Base-by-base conservation (phyloP, 1,140 invertebrate genomes). In the Polyergus mexicanus region DNA sequence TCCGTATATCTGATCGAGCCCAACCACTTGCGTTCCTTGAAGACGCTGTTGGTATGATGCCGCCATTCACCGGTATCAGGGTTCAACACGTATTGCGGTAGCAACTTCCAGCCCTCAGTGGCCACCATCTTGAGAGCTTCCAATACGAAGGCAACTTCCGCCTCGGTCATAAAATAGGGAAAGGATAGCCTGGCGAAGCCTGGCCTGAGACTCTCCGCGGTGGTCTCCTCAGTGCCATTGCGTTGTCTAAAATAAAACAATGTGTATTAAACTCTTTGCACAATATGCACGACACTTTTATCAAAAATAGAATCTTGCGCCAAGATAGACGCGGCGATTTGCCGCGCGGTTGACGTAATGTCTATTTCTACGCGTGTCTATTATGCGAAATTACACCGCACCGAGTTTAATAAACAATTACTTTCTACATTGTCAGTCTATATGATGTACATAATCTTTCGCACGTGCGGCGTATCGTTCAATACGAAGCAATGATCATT, bases 11-110 rank as follows among this genome's bases (percentile, higher is more conserved):
- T 95, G 60, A 98, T 96, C n/a, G 97, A 96, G 63, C 97, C 97
- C 11, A 99, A 94, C 96, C 98, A 98, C 92, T 98, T 98, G 47
- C 97, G 96, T 84, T 98, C 98, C 91, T 97, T 97, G 83, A 97
- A 97, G 1, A 97, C 96, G 58, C 97, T 96, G 92, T 98, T 97
- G 1, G 97, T 97, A 91, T 97, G 97, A 93, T 99, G 98, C 83
- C 97, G 96, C 98, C 98, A 99, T 95, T 98, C 98, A 1, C 97
- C 98, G 10, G 98, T 99, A 93, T 98, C 97, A 5, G 97, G 96
- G 93, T 98, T 98, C 13, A 98, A 96, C 8, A 97, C 96, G 92
- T 99, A 99, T 91, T 98, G 97, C 0, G 98, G 98, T 62, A 99
- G 93, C 44, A 99, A 96, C 91, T 98, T 98, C 98, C 98, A 99